Evolutionary conservation across 2,888 invertebrate genomes (phyloP).

Genomic region (Dimorphilus gyrociliatus): DNA sequence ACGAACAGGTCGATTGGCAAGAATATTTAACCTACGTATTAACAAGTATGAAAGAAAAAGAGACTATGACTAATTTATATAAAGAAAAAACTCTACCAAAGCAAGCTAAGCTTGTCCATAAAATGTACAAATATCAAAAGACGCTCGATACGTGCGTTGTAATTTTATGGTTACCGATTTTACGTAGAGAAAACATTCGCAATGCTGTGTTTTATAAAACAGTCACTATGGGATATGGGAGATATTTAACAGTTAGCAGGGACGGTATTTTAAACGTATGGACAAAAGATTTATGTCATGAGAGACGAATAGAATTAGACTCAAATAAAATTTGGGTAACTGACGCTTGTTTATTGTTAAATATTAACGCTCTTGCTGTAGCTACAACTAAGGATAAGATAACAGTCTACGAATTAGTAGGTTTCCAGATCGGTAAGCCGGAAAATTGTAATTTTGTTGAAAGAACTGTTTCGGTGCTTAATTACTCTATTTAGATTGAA

Average conservation of each 20-base stretch:
- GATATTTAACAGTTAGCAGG: constrained; percentile 56
- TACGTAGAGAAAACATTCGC: too few species aligned
- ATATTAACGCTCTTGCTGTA: constrained; percentile 58
- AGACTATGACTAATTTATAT: too few species aligned
- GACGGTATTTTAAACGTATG: constrained; percentile 63
- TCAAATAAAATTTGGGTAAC: constrained; percentile 48
- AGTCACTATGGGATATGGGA: constrained; percentile 50
- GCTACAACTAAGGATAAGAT: constrained; percentile 60
- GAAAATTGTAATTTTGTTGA: too few species aligned
- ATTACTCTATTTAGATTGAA: too few species aligned
- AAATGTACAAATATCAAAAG: too few species aligned
- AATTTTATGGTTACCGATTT: too few species aligned
- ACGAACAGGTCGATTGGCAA: constrained; percentile 50
- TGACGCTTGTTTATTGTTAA: constrained; percentile 55
- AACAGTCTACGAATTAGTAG: constrained; percentile 55
- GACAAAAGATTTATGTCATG: constrained; percentile 51
- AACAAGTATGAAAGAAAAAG: constrained; percentile 45
- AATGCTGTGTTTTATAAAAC: too few species aligned
- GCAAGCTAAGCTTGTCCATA: too few species aligned
- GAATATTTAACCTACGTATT: constrained; percentile 60
- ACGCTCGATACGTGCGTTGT: too few species aligned
- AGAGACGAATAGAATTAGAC: background rate
- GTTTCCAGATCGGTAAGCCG: too few species aligned
- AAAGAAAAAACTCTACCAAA: too few species aligned
- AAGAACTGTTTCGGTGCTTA: too few species aligned